Percentiles rank a stretch among this genome's conserved stretches.
Conservation (phyloP, 2,888 invertebrate genomes). For the Cynaeus angustus region DNA sequence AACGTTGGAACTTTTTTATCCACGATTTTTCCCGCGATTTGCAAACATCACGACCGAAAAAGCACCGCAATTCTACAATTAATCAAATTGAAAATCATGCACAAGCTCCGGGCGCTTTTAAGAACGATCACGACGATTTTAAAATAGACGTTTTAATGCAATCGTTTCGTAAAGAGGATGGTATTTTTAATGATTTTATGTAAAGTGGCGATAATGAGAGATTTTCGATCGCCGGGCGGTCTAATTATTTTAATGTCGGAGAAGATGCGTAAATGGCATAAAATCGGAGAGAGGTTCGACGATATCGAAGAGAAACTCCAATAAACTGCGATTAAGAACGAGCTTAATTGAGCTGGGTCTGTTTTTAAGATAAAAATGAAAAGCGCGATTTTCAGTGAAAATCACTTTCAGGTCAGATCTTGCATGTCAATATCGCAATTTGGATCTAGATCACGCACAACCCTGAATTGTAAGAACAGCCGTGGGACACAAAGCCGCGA, state of each 20-base stretch:
- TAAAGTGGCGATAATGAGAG: constrained; percentile 6
- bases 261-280: too few relatives aligned
- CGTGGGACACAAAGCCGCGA: too few relatives aligned
- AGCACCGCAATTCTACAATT: constrained; percentile 29
- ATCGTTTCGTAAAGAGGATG: background rate
- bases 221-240: constrained; percentile 8
- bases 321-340: too few relatives aligned
- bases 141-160: constrained; percentile 8
- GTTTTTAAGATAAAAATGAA: too few relatives aligned
- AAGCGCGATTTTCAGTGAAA: too few relatives aligned
- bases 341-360: too few relatives aligned
- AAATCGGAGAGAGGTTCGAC: too few relatives aligned
- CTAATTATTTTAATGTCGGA: background rate
- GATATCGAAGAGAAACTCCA: too few relatives aligned
- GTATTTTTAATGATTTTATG: background rate
- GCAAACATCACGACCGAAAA: constrained; percentile 13
- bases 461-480: too few relatives aligned
- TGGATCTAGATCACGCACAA: too few relatives aligned
- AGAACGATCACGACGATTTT: constrained; percentile 23
- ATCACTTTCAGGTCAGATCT: too few relatives aligned
- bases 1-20: background rate
- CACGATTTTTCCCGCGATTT: constrained; percentile 13
- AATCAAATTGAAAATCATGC: constrained; percentile 37
- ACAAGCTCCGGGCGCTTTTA: constrained; percentile 12
- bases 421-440: too few relatives aligned